These are phyloP conservation scores for Trichoplusia ni DNA, from an alignment of 1,140 invertebrate genomes.

Conservation along the genomic window DNA sequence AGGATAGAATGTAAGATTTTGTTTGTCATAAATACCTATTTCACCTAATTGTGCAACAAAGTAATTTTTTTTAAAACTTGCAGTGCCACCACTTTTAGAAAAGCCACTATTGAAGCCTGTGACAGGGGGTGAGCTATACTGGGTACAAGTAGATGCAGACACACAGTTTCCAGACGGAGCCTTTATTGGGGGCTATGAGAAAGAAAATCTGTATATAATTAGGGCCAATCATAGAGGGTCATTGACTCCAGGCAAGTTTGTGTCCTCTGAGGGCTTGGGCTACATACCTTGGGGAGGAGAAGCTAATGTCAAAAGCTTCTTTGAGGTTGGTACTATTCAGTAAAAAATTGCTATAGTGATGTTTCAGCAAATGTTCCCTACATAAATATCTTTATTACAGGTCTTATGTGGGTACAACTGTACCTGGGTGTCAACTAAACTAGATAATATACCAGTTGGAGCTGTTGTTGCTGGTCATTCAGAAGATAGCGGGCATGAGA, in stretches of 20 bases:
- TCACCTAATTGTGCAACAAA: too few relatives aligned
- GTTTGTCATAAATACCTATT: neutral
- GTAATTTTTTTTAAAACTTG: too few relatives aligned
- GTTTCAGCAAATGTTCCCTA: neutral
- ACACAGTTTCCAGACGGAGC: slow-evolving; percentile 84
- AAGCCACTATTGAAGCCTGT: slow-evolving; percentile 36
- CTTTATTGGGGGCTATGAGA: slow-evolving; percentile 86
- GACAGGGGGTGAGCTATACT: slow-evolving; percentile 42
- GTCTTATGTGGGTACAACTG: slow-evolving; percentile 63
- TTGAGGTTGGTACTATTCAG: slow-evolving; percentile 82
- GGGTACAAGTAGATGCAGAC: slow-evolving; percentile 37
- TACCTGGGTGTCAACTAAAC: slow-evolving; percentile 48
- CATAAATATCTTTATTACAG: slow-evolving; percentile 44
- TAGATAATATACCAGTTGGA: slow-evolving; percentile 50
- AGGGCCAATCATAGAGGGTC: slow-evolving; percentile 83
- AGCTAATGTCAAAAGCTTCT: slow-evolving; percentile 86
- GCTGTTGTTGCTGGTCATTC: slow-evolving; percentile 52
- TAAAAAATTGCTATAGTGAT: neutral
- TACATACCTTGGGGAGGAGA: slow-evolving; percentile 89
- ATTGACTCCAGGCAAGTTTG: slow-evolving; percentile 87
- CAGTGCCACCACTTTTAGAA: slow-evolving; percentile 46
- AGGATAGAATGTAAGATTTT: slow-evolving; percentile 52
- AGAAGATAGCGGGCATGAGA: slow-evolving; percentile 71
- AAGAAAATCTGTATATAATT: slow-evolving; percentile 85
- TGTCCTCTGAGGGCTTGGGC: slow-evolving; percentile 84